Conservation (phyloP, 2,797 vertebrate genomes). For the Simalia tracyae region DNA sequence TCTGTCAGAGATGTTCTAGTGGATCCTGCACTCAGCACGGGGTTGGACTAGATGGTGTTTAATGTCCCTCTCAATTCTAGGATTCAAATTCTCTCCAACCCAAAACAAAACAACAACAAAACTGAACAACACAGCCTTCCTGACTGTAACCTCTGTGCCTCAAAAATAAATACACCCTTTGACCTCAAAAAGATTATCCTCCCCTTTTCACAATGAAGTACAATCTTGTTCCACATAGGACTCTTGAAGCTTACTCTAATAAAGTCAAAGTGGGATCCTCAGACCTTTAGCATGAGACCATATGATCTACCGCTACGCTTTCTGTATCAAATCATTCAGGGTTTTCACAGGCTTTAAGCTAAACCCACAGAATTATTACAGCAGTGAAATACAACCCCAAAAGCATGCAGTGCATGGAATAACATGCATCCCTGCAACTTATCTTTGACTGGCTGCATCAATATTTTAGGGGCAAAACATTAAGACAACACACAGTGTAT, state of each 20-base stretch:
- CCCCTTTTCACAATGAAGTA: neutral
- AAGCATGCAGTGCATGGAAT: neutral
- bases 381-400: conserved; percentile 37
- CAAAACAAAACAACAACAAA: neutral
- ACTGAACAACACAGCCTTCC: neutral
- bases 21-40: neutral
- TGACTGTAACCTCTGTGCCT: neutral
- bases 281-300: neutral
- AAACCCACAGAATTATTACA: conserved; percentile 42
- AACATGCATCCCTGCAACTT: too few species aligned
- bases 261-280: neutral
- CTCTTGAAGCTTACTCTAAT: too few species aligned
- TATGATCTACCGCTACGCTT: neutral
- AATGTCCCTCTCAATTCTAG: neutral
- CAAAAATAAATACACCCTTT: neutral
- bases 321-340: conserved; percentile 44
- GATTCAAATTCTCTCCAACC: neutral
- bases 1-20: neutral
- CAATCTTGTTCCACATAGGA: neutral
- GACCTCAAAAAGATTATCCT: neutral
- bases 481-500: conserved; percentile 34
- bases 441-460: conserved; percentile 27
- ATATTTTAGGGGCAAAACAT: conserved; percentile 37
- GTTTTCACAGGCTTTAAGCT: conserved; percentile 13
- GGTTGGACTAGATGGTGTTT: neutral